Evolutionary conservation across 2,113 vertebrate species (phyloP).

Genomic region (Dermatemys mawii): DNA sequence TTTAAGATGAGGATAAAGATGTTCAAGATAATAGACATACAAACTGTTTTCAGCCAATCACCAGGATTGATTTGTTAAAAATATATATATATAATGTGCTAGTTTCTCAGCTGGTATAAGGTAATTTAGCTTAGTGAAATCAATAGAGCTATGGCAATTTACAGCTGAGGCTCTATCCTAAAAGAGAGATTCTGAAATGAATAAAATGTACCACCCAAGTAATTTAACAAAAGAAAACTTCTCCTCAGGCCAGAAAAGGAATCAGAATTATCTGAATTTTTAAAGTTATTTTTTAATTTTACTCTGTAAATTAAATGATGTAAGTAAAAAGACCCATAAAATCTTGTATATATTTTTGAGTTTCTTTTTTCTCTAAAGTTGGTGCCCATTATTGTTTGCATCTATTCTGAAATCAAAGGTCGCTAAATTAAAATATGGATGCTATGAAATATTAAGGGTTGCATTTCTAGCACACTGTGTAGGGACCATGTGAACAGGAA

Average conservation of each 20-base stretch:
- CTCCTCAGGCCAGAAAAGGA: not conserved
- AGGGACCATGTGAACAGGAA: not conserved
- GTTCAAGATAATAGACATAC: not conserved
- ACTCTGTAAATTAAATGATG: not conserved
- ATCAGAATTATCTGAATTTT: not conserved
- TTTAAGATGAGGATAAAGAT: not conserved
- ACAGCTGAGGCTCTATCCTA: not conserved
- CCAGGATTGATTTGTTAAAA: not conserved
- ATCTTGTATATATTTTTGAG: not conserved
- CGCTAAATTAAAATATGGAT: constrained; percentile 16
- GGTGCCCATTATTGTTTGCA: not conserved
- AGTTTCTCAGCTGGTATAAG: not conserved
- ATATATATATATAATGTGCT: not conserved
- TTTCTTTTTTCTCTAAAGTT: not conserved
- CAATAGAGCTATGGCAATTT: not conserved
- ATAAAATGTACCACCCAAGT: not conserved
- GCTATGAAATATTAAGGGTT: constrained; percentile 13
- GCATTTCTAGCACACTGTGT: not conserved
- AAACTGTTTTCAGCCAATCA: not conserved
- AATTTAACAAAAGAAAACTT: not conserved
- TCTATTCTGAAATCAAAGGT: not conserved
- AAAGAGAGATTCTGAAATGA: not conserved
- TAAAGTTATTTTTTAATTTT: not conserved
- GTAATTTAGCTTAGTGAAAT: not conserved
- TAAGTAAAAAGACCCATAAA: not conserved